A percentile compares a stretch with the other conserved stretches of the same genome.
These are phyloP conservation scores for Epicampocera succincta DNA, from an alignment of 2,888 invertebrate genomes.

Conservation along the genomic window DNA sequence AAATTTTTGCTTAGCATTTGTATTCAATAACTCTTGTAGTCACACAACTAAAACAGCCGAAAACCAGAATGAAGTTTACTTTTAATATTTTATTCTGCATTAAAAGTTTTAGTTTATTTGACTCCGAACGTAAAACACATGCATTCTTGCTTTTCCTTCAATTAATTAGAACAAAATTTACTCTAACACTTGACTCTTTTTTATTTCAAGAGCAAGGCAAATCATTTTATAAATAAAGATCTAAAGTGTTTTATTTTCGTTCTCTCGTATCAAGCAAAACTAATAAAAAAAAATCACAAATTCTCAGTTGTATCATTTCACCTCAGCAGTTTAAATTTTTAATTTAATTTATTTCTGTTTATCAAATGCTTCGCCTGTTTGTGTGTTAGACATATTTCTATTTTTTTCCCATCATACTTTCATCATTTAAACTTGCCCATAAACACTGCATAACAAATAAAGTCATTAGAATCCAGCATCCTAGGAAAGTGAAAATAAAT, in stretches of 20 bases:
- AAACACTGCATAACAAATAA: conserved; percentile 61
- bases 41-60: no score
- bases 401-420: conserved; percentile 33
- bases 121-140: neutral
- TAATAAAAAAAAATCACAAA: neutral
- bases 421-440: conserved; percentile 48
- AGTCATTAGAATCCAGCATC: conserved; percentile 62
- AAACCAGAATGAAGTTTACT: no score
- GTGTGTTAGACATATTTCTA: neutral
- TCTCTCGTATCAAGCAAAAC: neutral
- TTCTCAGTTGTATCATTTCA: conserved; percentile 45
- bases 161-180: neutral
- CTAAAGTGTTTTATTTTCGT: neutral
- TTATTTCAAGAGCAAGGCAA: conserved; percentile 34
- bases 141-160: neutral
- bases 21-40: no score
- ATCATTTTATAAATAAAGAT: conserved; percentile 2
- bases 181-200: conserved; percentile 34
- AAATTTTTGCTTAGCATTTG: no score
- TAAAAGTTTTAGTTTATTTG: neutral
- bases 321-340: conserved; percentile 51
- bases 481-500: conserved; percentile 60
- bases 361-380: conserved; percentile 12
- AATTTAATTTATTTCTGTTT: conserved; percentile 54
- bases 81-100: conserved; percentile 1